Percentiles rank a stretch among this genome's conserved stretches.
phyloP scores from a whole-genome alignment of 1,140 invertebrate genomes.

The Drosophila sproati region DNA sequence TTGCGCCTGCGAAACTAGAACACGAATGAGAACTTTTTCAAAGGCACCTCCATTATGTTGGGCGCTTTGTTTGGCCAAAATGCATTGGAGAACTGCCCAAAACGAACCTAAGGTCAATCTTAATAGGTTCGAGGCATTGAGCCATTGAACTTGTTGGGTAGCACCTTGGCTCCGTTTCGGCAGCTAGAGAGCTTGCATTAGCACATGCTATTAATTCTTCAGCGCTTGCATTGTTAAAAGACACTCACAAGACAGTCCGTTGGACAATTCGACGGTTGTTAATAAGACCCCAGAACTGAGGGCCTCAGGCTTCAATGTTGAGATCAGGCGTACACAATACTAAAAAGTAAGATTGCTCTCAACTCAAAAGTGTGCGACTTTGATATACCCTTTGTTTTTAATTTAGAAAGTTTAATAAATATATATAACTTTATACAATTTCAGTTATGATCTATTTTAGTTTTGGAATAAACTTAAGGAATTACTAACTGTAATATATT shows the following conservation, averaged over 20 bases:
- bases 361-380: neutral
- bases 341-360: neutral
- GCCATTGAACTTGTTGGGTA: slow-evolving; percentile 76
- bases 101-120: slow-evolving; percentile 72
- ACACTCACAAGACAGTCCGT: slow-evolving; percentile 20
- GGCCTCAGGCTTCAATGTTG: slow-evolving; percentile 23
- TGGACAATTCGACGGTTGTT: slow-evolving; percentile 26
- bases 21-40: slow-evolving; percentile 79
- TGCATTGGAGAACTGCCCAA: slow-evolving; percentile 22
- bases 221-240: slow-evolving; percentile 41
- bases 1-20: slow-evolving; percentile 71
- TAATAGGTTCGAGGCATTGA: slow-evolving; percentile 60
- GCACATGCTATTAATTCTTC: slow-evolving; percentile 45
- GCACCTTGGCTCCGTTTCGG: slow-evolving; percentile 46
- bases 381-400: neutral
- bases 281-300: slow-evolving; percentile 26
- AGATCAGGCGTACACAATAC: slow-evolving; percentile 4
- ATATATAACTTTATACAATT: no score
- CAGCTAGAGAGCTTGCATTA: slow-evolving; percentile 26
- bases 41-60: slow-evolving; percentile 52
- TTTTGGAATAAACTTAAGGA: no score
- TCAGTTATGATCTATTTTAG: no score
- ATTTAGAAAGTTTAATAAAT: no score
- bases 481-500: no score
- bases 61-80: slow-evolving; percentile 71